Base-by-base conservation (phyloP, 2,888 invertebrate species). In the Eupithecia tripunctaria region DNA sequence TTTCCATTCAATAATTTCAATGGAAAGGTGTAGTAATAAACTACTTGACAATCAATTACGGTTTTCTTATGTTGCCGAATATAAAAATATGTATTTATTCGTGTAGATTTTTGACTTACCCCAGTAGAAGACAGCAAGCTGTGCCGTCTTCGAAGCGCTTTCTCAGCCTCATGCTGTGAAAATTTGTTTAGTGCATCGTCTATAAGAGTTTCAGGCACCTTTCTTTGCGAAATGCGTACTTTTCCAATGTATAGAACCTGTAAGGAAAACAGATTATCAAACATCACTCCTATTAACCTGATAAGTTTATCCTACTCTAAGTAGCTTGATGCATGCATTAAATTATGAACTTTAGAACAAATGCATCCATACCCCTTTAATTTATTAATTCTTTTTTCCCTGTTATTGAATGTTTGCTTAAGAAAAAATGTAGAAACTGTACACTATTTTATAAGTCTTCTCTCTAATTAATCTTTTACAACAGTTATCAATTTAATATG, bases 181-280 rank as follows among this genome's bases (percentile, higher is more conserved):
- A 99, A 98, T 88, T 97, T 98, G 74, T 96, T 95, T 72, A 99
- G 92, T 1, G 98, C 98, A 86, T 98, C 98, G 85, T 99, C 99
- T 80, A 99, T 98, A 82, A 99, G 97, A 0, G 97, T 96, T 79
- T 97, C 97, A 0, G 98, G 97, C 0, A 98, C 97, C 86, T 98
- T 98, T 84, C 97, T 96, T 84, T 97, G 97, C 56, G 97, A 97
- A 80, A 98, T 97, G 79, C 97, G 96, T 66, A 98, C 98, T 92
- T 98, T 98, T 0, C 99, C 99, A 66, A 99, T 96, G 89, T 99
- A 99, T 78, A 98, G 94, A 4, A 98, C 98, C 96, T 98, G 88
- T 4, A n/a, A 43, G 47, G 5, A 15, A 18, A 27, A 21, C 7
- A 2, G 18, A 62, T 62, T 29, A 18, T 60, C 29, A 10, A 51